These are phyloP conservation scores for Leuciscus idus DNA, from an alignment of 2,113 vertebrate genomes.

Conservation along the genomic window DNA sequence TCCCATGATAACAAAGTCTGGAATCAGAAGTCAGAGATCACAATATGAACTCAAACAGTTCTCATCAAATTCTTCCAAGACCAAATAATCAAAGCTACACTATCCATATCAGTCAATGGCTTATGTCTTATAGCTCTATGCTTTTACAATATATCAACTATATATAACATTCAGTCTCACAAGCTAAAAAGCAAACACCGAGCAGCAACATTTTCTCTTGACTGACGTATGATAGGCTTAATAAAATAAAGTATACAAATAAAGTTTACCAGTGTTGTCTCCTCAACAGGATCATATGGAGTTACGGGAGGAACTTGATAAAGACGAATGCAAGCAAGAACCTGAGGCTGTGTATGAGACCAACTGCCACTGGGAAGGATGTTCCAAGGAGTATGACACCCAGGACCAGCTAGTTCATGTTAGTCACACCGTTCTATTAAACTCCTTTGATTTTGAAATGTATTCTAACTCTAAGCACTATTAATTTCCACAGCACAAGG, in stretches of 20 bases:
- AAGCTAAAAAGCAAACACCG: not conserved
- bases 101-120: too few relatives aligned
- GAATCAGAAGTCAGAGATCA: too few relatives aligned
- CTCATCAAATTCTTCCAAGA: too few relatives aligned
- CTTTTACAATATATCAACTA: not conserved
- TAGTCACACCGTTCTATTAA: constrained; percentile 66
- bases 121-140: too few relatives aligned
- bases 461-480: not conserved
- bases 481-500: not conserved
- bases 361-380: constrained; percentile 97
- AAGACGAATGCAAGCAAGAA: constrained; percentile 97
- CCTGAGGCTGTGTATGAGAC: constrained; percentile 96
- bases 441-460: not conserved
- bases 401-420: constrained; percentile 98
- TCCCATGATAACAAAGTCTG: not conserved
- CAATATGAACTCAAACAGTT: too few relatives aligned
- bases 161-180: not conserved
- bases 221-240: not conserved
- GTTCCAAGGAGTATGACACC: constrained; percentile 92
- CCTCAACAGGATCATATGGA: constrained; percentile 86
- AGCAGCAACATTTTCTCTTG: not conserved
- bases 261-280: not conserved
- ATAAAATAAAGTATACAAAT: not conserved
- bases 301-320: constrained; percentile 94
- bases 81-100: too few relatives aligned